A percentile compares a stretch with the other conserved stretches of the same genome.
These are phyloP conservation scores for Euspilapteryx auroguttella DNA, from an alignment of 2,888 invertebrate genomes.

Conservation along the genomic window DNA sequence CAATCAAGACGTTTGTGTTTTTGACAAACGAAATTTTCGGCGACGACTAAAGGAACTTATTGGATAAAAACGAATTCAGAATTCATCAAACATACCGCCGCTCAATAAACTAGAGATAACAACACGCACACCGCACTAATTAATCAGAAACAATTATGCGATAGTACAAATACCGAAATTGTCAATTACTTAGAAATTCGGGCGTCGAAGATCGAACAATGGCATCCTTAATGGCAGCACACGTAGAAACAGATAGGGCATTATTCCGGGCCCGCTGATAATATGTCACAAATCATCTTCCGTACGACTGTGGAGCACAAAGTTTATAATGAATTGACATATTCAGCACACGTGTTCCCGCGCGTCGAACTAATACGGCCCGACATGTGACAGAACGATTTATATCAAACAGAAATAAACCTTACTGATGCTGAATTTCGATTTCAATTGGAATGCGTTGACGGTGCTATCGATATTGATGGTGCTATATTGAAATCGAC, in stretches of 20 bases:
- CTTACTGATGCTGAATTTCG: neutral
- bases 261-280: constrained; percentile 30
- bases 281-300: constrained; percentile 58
- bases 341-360: constrained; percentile 47
- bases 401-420: constrained; percentile 1
- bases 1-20: constrained; percentile 49
- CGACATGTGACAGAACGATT: constrained; percentile 3
- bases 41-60: neutral
- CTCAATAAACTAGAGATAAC: too few relatives aligned
- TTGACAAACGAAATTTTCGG: constrained; percentile 9
- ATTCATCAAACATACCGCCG: too few relatives aligned
- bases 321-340: constrained; percentile 60
- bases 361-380: constrained; percentile 3
- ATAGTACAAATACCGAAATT: constrained; percentile 30
- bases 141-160: constrained; percentile 19
- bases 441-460: constrained; percentile 1
- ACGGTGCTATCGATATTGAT: neutral
- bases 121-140: too few relatives aligned
- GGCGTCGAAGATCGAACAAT: constrained; percentile 27
- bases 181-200: constrained; percentile 42
- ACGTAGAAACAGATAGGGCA: constrained; percentile 40
- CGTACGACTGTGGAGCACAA: constrained; percentile 38
- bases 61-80: neutral
- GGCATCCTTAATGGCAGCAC: constrained; percentile 29
- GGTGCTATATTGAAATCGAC: constrained; percentile 14